Conservation (phyloP, 2,113 vertebrate genomes). For the Aphyosemion australe region DNA sequence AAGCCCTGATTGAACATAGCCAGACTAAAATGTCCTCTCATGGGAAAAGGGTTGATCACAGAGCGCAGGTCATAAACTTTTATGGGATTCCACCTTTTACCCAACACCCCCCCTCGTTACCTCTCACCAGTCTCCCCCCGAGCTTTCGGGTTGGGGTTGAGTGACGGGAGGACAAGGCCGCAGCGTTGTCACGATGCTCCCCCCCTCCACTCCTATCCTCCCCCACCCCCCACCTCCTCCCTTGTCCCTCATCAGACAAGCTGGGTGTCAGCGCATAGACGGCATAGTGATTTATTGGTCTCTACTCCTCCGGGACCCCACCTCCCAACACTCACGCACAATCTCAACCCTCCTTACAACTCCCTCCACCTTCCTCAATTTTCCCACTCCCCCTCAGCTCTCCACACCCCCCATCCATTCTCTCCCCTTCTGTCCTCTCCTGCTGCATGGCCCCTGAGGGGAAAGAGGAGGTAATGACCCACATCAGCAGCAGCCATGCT, state of each 20-base stretch:
- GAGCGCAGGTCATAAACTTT: constrained; percentile 31
- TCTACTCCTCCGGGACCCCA: constrained; percentile 65
- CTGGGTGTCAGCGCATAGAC: constrained; percentile 77
- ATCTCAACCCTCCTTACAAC: constrained; percentile 19
- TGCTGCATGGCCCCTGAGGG: constrained; percentile 69
- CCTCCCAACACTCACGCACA: constrained; percentile 10
- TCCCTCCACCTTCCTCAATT: constrained; percentile 20
- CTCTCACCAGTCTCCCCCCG: constrained; percentile 13
- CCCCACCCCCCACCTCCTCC: constrained; percentile 14
- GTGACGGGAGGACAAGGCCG: constrained; percentile 75
- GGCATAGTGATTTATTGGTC: constrained; percentile 80
- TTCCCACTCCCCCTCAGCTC: constrained; percentile 22
- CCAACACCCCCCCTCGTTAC: constrained; percentile 3
- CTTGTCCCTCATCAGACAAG: constrained; percentile 74
- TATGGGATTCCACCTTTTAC: constrained; percentile 22
- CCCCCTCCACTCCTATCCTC: not conserved
- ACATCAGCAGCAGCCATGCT: constrained; percentile 77
- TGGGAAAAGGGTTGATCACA: not conserved
- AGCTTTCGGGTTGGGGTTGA: constrained; percentile 51
- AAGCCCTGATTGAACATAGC: not conserved
- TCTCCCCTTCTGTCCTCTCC: constrained; percentile 63
- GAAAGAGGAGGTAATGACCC: constrained; percentile 79
- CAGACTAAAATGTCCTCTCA: constrained; percentile 4
- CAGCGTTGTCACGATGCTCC: constrained; percentile 57
- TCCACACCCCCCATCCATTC: constrained; percentile 42